phyloP scores from a whole-genome alignment of 35 echinoderm and acorn worm genomes.

The Ptychodera flava region DNA sequence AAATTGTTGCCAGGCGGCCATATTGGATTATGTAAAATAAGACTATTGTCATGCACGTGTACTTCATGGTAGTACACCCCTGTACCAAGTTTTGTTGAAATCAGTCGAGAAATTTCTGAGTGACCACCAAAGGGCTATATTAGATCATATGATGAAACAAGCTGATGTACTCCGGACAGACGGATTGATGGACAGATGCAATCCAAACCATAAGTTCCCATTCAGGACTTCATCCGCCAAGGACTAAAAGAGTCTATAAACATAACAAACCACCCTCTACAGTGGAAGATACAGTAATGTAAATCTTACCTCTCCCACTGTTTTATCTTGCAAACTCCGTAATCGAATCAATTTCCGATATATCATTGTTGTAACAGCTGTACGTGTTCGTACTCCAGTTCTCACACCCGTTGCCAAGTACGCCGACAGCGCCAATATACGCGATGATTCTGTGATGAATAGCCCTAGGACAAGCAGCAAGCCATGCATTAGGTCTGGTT shows the following conservation, averaged over 20 bases:
- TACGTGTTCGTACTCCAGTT: slow-evolving; percentile 59
- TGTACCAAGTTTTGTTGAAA: too few relatives aligned
- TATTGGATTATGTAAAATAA: too few relatives aligned
- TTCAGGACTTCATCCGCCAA: not conserved
- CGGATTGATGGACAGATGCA: not conserved
- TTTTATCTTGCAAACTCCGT: slow-evolving; percentile 77
- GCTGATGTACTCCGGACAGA: not conserved
- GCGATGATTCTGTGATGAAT: slow-evolving; percentile 47
- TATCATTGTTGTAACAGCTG: slow-evolving; percentile 57
- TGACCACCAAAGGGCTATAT: not conserved
- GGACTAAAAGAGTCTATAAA: too few relatives aligned
- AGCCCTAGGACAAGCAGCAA: slow-evolving; percentile 47
- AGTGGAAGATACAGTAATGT: too few relatives aligned
- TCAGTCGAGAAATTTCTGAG: too few relatives aligned
- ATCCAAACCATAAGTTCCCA: not conserved
- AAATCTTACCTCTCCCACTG: slow-evolving; percentile 92
- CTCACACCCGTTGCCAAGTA: slow-evolving; percentile 67
- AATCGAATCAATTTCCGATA: slow-evolving; percentile 82
- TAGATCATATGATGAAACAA: not conserved
- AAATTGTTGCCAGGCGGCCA: too few relatives aligned
- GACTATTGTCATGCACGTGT: too few relatives aligned
- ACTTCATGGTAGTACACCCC: too few relatives aligned
- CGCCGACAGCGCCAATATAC: slow-evolving; percentile 43
- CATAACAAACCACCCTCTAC: too few relatives aligned
- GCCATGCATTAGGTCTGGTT: slow-evolving; percentile 32